Percentiles rank a stretch among this genome's conserved stretches.
Conservation (phyloP, 2,888 invertebrate species). For the Coleophora deauratella region DNA sequence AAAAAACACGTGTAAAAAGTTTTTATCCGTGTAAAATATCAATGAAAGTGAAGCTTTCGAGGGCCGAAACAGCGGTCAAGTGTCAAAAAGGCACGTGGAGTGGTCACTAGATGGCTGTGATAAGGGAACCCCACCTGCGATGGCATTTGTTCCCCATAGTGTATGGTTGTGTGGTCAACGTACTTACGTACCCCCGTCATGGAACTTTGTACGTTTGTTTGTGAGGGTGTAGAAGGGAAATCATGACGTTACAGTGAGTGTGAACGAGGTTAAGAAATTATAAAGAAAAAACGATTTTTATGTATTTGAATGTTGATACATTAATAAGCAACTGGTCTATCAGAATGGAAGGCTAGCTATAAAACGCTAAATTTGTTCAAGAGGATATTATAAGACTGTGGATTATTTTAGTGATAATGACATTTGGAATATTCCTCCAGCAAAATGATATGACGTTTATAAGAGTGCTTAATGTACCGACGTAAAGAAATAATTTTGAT, state of each 20-base stretch:
- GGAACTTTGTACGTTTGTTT: background rate
- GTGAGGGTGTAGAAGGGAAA: background rate
- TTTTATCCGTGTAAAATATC: conserved; percentile 39
- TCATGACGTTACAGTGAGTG: background rate
- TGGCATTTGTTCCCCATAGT: conserved; percentile 4
- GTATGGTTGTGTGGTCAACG: background rate
- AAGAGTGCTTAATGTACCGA: no score
- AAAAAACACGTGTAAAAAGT: conserved; percentile 50
- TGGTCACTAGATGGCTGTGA: conserved; percentile 55
- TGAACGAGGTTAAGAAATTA: background rate
- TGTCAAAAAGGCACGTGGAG: conserved; percentile 60
- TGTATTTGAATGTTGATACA: background rate
- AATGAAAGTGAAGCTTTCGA: conserved; percentile 26
- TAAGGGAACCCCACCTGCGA: conserved; percentile 48
- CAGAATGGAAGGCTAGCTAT: no score
- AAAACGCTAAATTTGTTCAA: no score
- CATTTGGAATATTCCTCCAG: no score
- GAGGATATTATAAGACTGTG: no score
- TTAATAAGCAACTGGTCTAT: no score
- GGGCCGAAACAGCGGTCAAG: conserved; percentile 31
- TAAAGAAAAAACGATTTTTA: background rate
- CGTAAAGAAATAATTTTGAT: no score
- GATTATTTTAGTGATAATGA: no score
- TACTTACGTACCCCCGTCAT: background rate
- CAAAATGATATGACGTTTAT: no score